Base-by-base conservation (phyloP, 2,888 invertebrate species). In the Agrotis puta region DNA sequence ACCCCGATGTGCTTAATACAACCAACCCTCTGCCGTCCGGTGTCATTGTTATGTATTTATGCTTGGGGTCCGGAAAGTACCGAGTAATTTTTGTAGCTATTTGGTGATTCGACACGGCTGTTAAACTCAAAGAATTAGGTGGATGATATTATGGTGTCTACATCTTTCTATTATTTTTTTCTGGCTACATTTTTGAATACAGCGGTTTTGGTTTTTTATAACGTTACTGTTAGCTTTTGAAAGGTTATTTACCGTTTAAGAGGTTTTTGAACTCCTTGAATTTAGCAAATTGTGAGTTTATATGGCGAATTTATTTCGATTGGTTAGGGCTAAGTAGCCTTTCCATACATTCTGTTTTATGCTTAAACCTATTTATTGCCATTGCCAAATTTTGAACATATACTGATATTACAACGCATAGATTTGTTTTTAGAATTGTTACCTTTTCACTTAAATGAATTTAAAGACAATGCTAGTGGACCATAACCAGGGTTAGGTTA, bases 1-100 rank as follows among this genome's bases (percentile, higher is more conserved):
- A 84, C 85, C 85, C 82, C 66, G 74, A 80, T 76, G 76, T 59
- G 81, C 77, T 80, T 79, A 73, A 80, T 85, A 83, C 74, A 82
- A 85, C 81, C 74, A 82, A 80, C 77, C 79, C 77, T 71, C 83
- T n/a, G 47, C 24, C 24, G 24, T 84, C 53, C 39, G 43, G n/a
- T 73, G 82, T 76, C 81, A 85, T 81, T 83, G 79, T 82, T 67
- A 64, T 74, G 61, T 73, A 81, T 75, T 77, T 70, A 64, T 53
- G 64, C 59, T 53, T 64, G 70, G 85, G 86, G 85, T 77, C 57
- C 39, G 39, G 57, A 61, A n/a, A 85, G 73, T 69, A 70, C 71
- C 47, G 54, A 43, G 57, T 71, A 76, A 80, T 76, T 66, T 75
- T 67, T 27, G 43, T 54, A 80, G 70, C 65, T 61, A 68, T 66